These are phyloP conservation scores for Macropodus opercularis DNA, from an alignment of 2,797 vertebrate genomes.

Conservation along the genomic window DNA sequence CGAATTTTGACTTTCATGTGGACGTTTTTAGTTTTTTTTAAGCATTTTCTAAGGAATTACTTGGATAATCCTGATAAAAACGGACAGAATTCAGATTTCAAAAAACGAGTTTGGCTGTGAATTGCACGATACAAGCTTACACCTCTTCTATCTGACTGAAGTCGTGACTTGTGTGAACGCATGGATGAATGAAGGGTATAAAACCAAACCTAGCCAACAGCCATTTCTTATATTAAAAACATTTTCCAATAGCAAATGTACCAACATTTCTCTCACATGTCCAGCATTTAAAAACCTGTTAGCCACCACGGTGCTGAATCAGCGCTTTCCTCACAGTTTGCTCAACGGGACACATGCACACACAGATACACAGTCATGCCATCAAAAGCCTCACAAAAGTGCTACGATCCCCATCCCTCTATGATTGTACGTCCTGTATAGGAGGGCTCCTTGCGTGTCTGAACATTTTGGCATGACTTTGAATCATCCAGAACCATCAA, in stretches of 20 bases:
- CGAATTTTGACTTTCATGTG: slow-evolving; percentile 11
- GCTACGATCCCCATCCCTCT: slow-evolving; percentile 67
- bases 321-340: slow-evolving; percentile 53
- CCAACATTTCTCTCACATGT: slow-evolving; percentile 37
- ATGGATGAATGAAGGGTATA: slow-evolving; percentile 30
- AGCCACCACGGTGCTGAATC: slow-evolving; percentile 41
- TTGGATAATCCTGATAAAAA: slow-evolving; percentile 10
- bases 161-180: slow-evolving; percentile 19
- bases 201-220: slow-evolving; percentile 29
- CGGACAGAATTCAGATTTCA: not conserved
- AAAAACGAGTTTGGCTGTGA: slow-evolving; percentile 6
- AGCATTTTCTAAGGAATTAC: not conserved
- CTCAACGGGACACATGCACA: slow-evolving; percentile 24
- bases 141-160: slow-evolving; percentile 14
- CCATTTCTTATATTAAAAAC: slow-evolving; percentile 34
- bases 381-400: slow-evolving; percentile 73
- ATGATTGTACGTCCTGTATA: slow-evolving; percentile 75
- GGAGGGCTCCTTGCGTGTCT: slow-evolving; percentile 59
- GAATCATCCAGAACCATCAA: slow-evolving; percentile 56
- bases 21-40: slow-evolving; percentile 4
- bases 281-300: slow-evolving; percentile 46
- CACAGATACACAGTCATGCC: slow-evolving; percentile 55
- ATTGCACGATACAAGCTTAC: slow-evolving; percentile 19
- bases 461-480: slow-evolving; percentile 63
- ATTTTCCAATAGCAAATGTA: slow-evolving; percentile 38